These are phyloP conservation scores for Deroplatys truncata DNA, from an alignment of 2,888 invertebrate species.

Conservation along the genomic window DNA sequence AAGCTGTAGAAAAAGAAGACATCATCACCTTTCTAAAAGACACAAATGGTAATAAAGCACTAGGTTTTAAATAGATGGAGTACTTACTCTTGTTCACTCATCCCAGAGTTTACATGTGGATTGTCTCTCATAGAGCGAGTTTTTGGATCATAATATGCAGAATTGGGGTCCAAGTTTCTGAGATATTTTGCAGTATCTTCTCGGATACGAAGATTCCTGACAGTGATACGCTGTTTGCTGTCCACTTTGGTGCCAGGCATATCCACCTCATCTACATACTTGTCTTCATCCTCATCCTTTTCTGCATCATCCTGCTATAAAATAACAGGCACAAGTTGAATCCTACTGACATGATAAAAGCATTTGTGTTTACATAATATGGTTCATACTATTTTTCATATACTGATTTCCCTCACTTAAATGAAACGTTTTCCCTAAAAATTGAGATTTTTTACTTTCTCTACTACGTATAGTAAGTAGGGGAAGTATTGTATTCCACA, in stretches of 20 bases:
- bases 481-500: too few relatives aligned
- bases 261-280: constrained; percentile 89
- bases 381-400: too few relatives aligned
- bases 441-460: too few relatives aligned
- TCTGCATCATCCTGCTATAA: constrained; percentile 61
- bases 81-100: constrained; percentile 24
- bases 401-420: too few relatives aligned
- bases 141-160: constrained; percentile 98
- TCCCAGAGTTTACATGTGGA: constrained; percentile 59
- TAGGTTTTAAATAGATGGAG: too few relatives aligned
- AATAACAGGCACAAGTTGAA: neutral
- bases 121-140: constrained; percentile 98
- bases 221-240: constrained; percentile 97
- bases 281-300: constrained; percentile 80
- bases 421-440: too few relatives aligned
- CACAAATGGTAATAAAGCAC: too few relatives aligned
- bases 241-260: constrained; percentile 99
- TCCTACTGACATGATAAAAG: too few relatives aligned
- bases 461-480: too few relatives aligned
- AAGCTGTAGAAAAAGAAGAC: too few relatives aligned
- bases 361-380: too few relatives aligned
- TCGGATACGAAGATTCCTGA: constrained; percentile 93
- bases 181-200: constrained; percentile 99
- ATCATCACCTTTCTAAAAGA: too few relatives aligned
- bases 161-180: constrained; percentile 92